Evolutionary conservation across 1,140 invertebrate genomes (phyloP), one percentile per base, ranked within the genome.

Genomic region (Drosophila auraria): DNA sequence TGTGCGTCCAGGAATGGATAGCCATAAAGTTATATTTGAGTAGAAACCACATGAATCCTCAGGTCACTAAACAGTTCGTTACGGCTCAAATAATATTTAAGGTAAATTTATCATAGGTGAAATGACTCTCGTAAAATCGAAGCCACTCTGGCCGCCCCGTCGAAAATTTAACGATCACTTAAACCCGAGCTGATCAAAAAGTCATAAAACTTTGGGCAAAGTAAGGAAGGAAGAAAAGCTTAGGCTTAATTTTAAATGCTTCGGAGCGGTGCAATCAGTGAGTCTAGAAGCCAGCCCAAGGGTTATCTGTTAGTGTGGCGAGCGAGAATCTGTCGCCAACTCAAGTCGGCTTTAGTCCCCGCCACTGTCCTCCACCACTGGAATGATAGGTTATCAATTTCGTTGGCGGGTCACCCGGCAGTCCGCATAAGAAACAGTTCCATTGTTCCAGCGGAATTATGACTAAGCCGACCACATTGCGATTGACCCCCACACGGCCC

Each of bases 351-450:
- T 27, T 27, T 20, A 20, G 20, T 20, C 12, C 63, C 44, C 20
- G 12, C 11, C 8, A 11, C 33, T 33, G 33, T 9, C 40, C 40
- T 30, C 14, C 27, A 20, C 12, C 38, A 42, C 30, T 51, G 56
- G 61, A 57, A 57, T 57, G 50, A 58, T 47, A 73, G 83, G 83
- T 87, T 87, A 87, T 87, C 83, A 87, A 89, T 89, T 89, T 61
- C 47, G 58, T 60, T 75, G 84, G 64, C 84, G 77, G 83, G 83
- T 87, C 84, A 71, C 61, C 9, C n/a, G 53, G 15, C 62, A 62
- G 66, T 80, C 45, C 5, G 75, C 30, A 50, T 65, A 51, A 65
- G 80, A 78, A 62, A 68, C 56, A 70, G 66, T 75, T 59, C 64
- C 68, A 80, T 82, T 87, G 83, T 89, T 56, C 66, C 44, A 66